Evolutionary conservation across 2,888 invertebrate species (phyloP).

Genomic region (Arctia plantaginis): DNA sequence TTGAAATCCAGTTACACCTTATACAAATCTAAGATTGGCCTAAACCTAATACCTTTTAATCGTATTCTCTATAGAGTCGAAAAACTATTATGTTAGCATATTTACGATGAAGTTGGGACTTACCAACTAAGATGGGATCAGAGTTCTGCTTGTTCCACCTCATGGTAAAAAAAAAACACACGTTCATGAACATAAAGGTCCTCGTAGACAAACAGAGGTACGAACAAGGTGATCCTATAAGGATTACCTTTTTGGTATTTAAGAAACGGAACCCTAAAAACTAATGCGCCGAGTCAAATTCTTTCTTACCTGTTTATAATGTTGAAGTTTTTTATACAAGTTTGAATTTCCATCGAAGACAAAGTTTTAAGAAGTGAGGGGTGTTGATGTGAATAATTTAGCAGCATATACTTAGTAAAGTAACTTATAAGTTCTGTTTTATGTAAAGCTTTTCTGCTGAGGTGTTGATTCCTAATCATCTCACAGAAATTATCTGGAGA

Average conservation of each 20-base stretch:
- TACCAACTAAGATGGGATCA: neutral
- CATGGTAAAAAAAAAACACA: too few species aligned
- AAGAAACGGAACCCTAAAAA: neutral
- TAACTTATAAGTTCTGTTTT: constrained; percentile 16
- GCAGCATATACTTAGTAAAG: constrained; percentile 45
- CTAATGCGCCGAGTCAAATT: neutral
- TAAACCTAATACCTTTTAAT: neutral
- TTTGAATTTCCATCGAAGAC: constrained; percentile 31
- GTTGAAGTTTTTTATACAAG: constrained; percentile 24
- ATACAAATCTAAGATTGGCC: neutral
- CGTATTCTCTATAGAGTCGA: neutral
- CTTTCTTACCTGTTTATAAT: neutral
- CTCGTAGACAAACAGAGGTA: neutral
- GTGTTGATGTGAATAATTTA: constrained; percentile 61
- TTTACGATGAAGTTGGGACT: neutral
- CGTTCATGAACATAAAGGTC: too few species aligned
- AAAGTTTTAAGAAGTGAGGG: constrained; percentile 58
- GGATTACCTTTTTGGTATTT: neutral
- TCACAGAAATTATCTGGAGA: neutral
- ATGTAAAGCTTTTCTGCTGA: neutral
- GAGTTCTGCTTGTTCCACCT: neutral
- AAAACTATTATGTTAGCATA: neutral
- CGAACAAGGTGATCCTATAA: neutral
- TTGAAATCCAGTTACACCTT: neutral
- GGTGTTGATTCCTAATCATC: neutral